Conservation (phyloP, 2,113 vertebrate genomes). For the Burhinus oedicnemus region DNA sequence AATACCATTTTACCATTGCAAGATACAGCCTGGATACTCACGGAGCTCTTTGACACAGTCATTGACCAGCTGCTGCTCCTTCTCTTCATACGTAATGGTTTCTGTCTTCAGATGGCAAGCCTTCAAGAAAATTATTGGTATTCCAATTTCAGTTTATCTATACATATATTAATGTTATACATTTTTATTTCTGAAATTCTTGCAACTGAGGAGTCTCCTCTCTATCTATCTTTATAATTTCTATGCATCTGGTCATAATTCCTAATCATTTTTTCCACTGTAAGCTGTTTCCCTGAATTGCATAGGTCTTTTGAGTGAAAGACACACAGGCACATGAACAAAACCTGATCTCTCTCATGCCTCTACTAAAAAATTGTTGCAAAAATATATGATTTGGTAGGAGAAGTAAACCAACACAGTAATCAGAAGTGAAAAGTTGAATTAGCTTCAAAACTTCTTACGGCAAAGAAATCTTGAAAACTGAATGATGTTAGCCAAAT, state of each 20-base stretch:
- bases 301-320: not conserved
- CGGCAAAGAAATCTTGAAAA: not conserved
- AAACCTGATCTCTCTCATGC: not conserved
- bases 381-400: not conserved
- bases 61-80: slow-evolving; percentile 93
- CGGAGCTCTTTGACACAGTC: slow-evolving; percentile 98
- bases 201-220: not conserved
- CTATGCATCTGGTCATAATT: not conserved
- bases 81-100: slow-evolving; percentile 93
- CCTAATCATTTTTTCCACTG: not conserved
- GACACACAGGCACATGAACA: not conserved
- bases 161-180: not conserved
- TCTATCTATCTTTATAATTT: not conserved
- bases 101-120: slow-evolving; percentile 92
- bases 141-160: not conserved
- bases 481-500: not conserved
- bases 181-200: not conserved
- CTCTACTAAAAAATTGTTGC: not conserved
- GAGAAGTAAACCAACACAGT: not conserved
- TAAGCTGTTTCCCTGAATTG: not conserved
- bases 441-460: not conserved
- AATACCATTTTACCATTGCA: not conserved
- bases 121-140: slow-evolving; percentile 69
- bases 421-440: not conserved
- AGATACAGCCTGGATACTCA: slow-evolving; percentile 74